Percentiles rank a stretch among this genome's conserved stretches.
Evolutionary conservation across 2,888 invertebrate genomes (phyloP).

Genomic region (Gasteruption jaculator): DNA sequence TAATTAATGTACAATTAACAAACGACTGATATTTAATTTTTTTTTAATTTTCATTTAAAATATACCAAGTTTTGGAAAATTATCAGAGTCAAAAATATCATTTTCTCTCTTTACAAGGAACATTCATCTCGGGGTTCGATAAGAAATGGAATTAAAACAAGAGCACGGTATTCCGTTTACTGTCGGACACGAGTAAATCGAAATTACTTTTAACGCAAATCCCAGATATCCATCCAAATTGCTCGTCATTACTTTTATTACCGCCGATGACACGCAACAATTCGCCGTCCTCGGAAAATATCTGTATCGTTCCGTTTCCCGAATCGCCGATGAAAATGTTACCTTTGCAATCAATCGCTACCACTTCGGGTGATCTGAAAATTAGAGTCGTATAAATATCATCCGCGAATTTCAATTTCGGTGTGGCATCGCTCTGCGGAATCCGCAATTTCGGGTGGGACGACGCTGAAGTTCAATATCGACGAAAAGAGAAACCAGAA

Average conservation of each 20-base stretch:
- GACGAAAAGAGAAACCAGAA: too few species aligned
- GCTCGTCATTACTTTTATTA: constrained; percentile 52
- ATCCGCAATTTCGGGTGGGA: too few species aligned
- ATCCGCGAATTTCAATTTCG: too few species aligned
- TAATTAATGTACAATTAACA: not conserved
- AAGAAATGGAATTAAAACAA: constrained; percentile 47
- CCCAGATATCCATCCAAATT: constrained; percentile 69
- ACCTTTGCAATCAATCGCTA: constrained; percentile 68
- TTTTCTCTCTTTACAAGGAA: too few species aligned
- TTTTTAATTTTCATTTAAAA: not conserved
- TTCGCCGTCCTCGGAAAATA: constrained; percentile 69
- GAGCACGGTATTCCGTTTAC: constrained; percentile 55
- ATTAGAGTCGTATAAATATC: constrained; percentile 1
- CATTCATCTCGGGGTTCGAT: constrained; percentile 7
- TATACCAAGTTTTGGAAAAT: too few species aligned
- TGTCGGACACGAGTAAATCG: constrained; percentile 62
- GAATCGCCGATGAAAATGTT: constrained; percentile 76
- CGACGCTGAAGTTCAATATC: too few species aligned
- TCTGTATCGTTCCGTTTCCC: constrained; percentile 71
- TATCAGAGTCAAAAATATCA: too few species aligned
- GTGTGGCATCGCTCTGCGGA: too few species aligned
- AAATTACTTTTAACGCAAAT: constrained; percentile 59
- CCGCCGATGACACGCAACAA: constrained; percentile 65
- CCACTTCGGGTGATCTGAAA: constrained; percentile 69
- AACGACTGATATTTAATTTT: not conserved